phyloP scores from a whole-genome alignment of 2,888 invertebrate genomes.

The Therioaphis trifolii region DNA sequence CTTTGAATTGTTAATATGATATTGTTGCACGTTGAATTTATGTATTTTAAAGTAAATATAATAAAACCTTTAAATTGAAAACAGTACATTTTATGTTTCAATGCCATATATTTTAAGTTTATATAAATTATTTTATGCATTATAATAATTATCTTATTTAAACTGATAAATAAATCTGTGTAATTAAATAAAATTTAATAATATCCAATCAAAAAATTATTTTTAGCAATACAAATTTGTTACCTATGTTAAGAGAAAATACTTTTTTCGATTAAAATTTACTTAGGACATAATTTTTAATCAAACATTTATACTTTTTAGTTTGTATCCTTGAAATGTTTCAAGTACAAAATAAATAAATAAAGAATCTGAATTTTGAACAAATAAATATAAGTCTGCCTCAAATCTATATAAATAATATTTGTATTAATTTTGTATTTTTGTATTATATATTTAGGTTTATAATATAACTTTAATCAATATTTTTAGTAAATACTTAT shows the following conservation, averaged over 20 bases:
- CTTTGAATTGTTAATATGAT: too few species aligned
- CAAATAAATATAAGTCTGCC: constrained; percentile 45
- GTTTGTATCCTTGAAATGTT: background rate
- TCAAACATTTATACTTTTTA: background rate
- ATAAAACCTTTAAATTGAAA: too few species aligned
- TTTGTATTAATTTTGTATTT: constrained; percentile 53
- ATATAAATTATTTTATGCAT: too few species aligned
- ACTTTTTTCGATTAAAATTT: background rate
- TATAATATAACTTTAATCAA: background rate
- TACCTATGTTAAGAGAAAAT: background rate
- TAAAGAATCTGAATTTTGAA: constrained; percentile 18
- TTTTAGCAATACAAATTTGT: too few species aligned
- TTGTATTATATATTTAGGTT: constrained; percentile 53
- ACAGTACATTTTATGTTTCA: too few species aligned
- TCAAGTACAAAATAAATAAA: constrained; percentile 46
- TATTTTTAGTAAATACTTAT: background rate
- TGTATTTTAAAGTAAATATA: too few species aligned
- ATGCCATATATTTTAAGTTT: too few species aligned
- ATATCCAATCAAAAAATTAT: too few species aligned
- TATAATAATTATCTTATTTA: too few species aligned
- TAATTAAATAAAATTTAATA: too few species aligned
- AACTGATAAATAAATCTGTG: too few species aligned
- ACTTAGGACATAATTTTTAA: background rate
- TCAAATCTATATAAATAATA: constrained; percentile 48
- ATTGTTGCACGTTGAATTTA: too few species aligned